These are phyloP conservation scores for Pocillopora grandis DNA, from an alignment of 92 coral and sea anemone genomes.

Conservation along the genomic window DNA sequence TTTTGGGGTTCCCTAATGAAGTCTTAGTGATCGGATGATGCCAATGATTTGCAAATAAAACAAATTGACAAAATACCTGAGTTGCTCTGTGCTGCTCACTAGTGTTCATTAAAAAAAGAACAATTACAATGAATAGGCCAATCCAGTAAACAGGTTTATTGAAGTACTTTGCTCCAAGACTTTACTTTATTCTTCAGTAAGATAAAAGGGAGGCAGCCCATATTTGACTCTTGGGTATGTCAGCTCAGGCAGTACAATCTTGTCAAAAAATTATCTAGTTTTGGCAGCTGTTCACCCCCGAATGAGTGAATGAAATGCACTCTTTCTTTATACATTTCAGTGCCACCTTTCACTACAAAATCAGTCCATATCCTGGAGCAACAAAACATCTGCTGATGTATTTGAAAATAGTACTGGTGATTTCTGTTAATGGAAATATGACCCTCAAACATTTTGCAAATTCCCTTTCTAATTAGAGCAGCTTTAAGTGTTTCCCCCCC, in stretches of 20 bases:
- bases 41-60: slow-evolving; percentile 16
- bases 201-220: slow-evolving; percentile 40
- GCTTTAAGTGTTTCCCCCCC: slow-evolving; percentile 42
- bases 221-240: slow-evolving; percentile 47
- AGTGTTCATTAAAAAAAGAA: not conserved
- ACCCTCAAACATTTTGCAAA: slow-evolving; percentile 38
- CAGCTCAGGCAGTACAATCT: slow-evolving; percentile 33
- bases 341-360: slow-evolving; percentile 36
- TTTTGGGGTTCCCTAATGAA: not conserved
- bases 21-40: slow-evolving; percentile 2
- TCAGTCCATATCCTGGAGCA: slow-evolving; percentile 43
- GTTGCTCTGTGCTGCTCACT: slow-evolving; percentile 3
- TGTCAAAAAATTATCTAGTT: slow-evolving; percentile 42
- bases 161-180: slow-evolving; percentile 6
- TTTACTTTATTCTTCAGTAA: slow-evolving; percentile 35
- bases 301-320: slow-evolving; percentile 31
- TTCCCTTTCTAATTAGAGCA: slow-evolving; percentile 48
- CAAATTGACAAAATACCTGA: slow-evolving; percentile 5
- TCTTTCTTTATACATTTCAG: slow-evolving; percentile 38
- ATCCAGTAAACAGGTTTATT: not conserved
- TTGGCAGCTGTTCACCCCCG: slow-evolving; percentile 43
- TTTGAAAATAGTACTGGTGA: slow-evolving; percentile 39
- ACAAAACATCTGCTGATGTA: slow-evolving; percentile 47
- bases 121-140: slow-evolving; percentile 12
- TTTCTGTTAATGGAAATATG: slow-evolving; percentile 38